A percentile compares a stretch with the other conserved stretches of the same genome.
phyloP scores from a whole-genome alignment of 2,888 invertebrate genomes.

The Amphipyra berbera region DNA sequence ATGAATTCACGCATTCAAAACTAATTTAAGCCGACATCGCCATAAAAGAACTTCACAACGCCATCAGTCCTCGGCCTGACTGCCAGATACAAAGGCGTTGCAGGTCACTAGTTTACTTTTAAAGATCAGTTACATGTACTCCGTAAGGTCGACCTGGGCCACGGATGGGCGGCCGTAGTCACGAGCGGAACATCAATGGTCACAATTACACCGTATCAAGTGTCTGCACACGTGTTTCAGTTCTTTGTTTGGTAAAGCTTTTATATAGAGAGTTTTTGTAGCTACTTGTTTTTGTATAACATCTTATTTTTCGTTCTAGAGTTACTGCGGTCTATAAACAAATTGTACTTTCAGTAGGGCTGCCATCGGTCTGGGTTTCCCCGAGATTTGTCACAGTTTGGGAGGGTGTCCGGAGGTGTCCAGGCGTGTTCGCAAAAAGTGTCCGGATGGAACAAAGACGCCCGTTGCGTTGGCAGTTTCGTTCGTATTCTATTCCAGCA shows the following conservation, averaged over 20 bases:
- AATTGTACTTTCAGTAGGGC: too few relatives aligned
- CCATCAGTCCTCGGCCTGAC: not conserved
- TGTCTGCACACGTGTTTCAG: conserved; percentile 31
- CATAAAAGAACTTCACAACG: not conserved
- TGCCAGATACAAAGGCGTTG: conserved; percentile 21
- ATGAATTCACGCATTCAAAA: too few relatives aligned
- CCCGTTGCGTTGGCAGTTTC: too few relatives aligned
- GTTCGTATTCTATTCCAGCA: too few relatives aligned
- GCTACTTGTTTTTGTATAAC: not conserved
- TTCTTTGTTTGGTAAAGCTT: conserved; percentile 31
- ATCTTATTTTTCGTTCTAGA: not conserved
- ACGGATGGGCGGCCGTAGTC: conserved; percentile 37
- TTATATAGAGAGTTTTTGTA: conserved; percentile 18
- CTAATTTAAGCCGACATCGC: too few relatives aligned
- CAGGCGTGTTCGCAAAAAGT: too few relatives aligned
- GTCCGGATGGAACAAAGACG: too few relatives aligned
- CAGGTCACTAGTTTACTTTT: conserved; percentile 28
- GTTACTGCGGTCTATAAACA: not conserved
- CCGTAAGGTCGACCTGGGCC: conserved; percentile 26
- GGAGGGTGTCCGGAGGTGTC: too few relatives aligned
- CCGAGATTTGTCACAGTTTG: too few relatives aligned
- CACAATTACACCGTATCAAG: conserved; percentile 39
- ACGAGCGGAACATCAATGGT: conserved; percentile 40
- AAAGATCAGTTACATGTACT: conserved; percentile 34
- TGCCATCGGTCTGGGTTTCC: too few relatives aligned